phyloP scores from a whole-genome alignment of 2,113 vertebrate genomes.

The Melanerpes aurifrons region DNA sequence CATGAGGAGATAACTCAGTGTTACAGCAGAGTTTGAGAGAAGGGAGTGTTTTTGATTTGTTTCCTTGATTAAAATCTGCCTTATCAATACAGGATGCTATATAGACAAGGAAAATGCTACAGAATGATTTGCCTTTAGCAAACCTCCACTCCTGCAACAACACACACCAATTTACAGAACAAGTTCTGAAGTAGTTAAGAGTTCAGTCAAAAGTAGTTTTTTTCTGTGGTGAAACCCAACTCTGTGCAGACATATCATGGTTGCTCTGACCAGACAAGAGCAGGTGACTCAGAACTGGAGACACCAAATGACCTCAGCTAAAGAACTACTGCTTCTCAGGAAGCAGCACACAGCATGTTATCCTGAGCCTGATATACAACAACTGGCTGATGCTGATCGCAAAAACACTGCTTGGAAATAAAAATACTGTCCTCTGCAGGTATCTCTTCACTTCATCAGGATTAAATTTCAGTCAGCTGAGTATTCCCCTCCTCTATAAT shows the following conservation, averaged over 20 bases:
- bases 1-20: background rate
- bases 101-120: background rate
- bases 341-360: background rate
- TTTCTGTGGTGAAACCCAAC: too few relatives aligned
- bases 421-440: background rate
- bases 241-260: too few relatives aligned
- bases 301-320: background rate
- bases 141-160: too few relatives aligned
- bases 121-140: background rate
- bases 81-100: background rate
- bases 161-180: too few relatives aligned
- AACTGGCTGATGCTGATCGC: background rate
- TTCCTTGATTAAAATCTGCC: background rate
- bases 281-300: too few relatives aligned
- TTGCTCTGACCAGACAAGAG: background rate
- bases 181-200: too few relatives aligned
- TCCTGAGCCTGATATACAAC: background rate
- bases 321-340: background rate
- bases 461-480: background rate
- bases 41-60: too few relatives aligned
- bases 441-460: fast-evolving
- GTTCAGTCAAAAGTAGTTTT: too few relatives aligned
- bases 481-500: background rate
- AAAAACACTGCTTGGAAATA: background rate
- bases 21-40: too few relatives aligned